Evolutionary conservation across 2,888 invertebrate genomes (phyloP).

Genomic region (Oscheius sp.): DNA sequence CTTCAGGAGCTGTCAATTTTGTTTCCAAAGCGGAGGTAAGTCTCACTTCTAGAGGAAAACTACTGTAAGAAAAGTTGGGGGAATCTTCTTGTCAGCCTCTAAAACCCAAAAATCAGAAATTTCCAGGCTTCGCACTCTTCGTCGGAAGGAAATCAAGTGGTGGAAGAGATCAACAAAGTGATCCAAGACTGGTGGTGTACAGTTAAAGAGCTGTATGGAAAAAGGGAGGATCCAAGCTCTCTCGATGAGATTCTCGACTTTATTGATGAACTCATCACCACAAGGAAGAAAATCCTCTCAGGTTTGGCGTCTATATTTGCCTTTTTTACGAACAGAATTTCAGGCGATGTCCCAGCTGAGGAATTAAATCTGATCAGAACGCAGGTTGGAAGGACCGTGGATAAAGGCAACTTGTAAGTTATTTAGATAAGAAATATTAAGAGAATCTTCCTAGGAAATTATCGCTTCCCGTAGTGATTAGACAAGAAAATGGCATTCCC

Average conservation of each 20-base stretch:
- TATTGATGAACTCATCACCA: constrained; percentile 28
- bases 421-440: no score
- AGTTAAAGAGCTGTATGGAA: constrained; percentile 27
- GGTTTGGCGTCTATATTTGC: neutral
- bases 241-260: constrained; percentile 23
- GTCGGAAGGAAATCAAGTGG: constrained; percentile 17
- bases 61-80: neutral
- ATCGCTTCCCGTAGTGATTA: constrained; percentile 43
- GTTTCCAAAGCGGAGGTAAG: constrained; percentile 10
- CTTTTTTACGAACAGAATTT: constrained; percentile 3
- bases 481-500: constrained; percentile 45
- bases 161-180: constrained; percentile 23
- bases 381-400: constrained; percentile 41
- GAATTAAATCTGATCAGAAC: constrained; percentile 42
- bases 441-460: no score
- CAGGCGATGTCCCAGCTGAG: constrained; percentile 50
- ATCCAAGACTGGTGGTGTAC: constrained; percentile 28
- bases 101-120: no score
- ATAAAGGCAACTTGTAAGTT: constrained; percentile 44
- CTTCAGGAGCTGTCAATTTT: constrained; percentile 23
- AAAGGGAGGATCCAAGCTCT: constrained; percentile 19
- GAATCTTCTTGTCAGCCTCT: neutral
- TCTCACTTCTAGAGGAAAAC: neutral
- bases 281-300: constrained; percentile 25
- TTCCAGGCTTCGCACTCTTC: neutral